Evolutionary conservation across 2,888 invertebrate genomes (phyloP).

Genomic region (Philereme transversata): DNA sequence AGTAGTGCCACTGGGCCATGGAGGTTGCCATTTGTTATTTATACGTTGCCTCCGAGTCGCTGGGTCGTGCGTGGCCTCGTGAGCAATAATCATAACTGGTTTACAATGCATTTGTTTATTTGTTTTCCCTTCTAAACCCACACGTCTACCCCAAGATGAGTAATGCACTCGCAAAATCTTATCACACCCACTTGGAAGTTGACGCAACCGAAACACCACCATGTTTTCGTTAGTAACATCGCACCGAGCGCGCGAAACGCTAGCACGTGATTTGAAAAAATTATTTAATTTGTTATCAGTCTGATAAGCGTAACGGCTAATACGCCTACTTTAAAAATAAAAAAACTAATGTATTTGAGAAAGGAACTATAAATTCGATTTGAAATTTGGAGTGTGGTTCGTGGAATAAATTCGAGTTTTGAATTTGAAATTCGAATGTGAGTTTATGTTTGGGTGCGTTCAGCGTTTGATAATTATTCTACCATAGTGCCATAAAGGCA

Average conservation of each 20-base stretch:
- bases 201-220: constrained; percentile 43
- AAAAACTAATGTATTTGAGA: background rate
- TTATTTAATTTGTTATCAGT: constrained; percentile 40
- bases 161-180: constrained; percentile 32
- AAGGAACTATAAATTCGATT: background rate
- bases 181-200: constrained; percentile 47
- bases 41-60: too few species aligned
- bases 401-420: too few species aligned
- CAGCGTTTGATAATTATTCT: constrained; percentile 22
- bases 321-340: background rate
- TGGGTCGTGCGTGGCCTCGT: too few species aligned
- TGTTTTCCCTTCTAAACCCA: constrained; percentile 2
- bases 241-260: constrained; percentile 48
- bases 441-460: constrained; percentile 7
- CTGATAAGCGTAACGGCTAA: constrained; percentile 37
- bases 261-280: constrained; percentile 45
- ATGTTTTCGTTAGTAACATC: constrained; percentile 46
- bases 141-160: constrained; percentile 27
- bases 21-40: too few species aligned
- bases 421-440: constrained; percentile 2
- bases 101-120: background rate
- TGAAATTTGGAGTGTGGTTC: constrained; percentile 13
- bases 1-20: too few species aligned
- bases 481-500: constrained; percentile 37
- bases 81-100: too few species aligned